phyloP scores from a whole-genome alignment of 2,888 invertebrate genomes.

The Clivina fossor region DNA sequence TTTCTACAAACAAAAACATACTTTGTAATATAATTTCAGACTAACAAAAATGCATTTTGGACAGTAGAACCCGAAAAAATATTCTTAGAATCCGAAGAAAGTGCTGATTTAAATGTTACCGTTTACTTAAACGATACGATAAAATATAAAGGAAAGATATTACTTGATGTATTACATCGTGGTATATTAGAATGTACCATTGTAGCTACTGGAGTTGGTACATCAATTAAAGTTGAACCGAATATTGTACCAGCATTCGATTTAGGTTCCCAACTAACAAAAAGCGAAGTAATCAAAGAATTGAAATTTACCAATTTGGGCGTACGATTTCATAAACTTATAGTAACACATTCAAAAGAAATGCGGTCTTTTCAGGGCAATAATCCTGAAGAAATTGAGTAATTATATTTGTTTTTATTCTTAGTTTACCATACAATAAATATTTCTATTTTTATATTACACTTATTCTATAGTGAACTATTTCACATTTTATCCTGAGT shows the following conservation, averaged over 20 bases:
- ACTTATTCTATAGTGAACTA: too few species aligned
- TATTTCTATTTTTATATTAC: too few species aligned
- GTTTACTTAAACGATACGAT: conserved; percentile 49
- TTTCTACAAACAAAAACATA: not conserved
- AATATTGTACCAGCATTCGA: conserved; percentile 58
- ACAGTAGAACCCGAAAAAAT: conserved; percentile 43
- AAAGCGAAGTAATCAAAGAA: conserved; percentile 52
- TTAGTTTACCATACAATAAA: too few species aligned
- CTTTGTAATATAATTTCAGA: conserved; percentile 7
- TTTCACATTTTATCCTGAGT: too few species aligned
- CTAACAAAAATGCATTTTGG: conserved; percentile 8
- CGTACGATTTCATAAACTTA: conserved; percentile 56
- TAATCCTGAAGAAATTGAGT: conserved; percentile 43
- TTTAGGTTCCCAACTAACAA: conserved; percentile 67
- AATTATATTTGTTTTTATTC: conserved; percentile 32
- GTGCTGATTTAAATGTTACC: conserved; percentile 45
- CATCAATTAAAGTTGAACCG: conserved; percentile 65
- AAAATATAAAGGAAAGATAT: conserved; percentile 47
- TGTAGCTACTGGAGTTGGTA: conserved; percentile 64
- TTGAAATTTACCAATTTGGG: conserved; percentile 61
- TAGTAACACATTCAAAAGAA: conserved; percentile 52
- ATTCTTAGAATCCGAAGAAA: conserved; percentile 47
- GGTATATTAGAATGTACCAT: conserved; percentile 54
- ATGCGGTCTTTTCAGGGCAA: conserved; percentile 43
- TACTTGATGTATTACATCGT: conserved; percentile 50